phyloP scores from a whole-genome alignment of 2,797 vertebrate genomes.

The Telmatherina bonti region DNA sequence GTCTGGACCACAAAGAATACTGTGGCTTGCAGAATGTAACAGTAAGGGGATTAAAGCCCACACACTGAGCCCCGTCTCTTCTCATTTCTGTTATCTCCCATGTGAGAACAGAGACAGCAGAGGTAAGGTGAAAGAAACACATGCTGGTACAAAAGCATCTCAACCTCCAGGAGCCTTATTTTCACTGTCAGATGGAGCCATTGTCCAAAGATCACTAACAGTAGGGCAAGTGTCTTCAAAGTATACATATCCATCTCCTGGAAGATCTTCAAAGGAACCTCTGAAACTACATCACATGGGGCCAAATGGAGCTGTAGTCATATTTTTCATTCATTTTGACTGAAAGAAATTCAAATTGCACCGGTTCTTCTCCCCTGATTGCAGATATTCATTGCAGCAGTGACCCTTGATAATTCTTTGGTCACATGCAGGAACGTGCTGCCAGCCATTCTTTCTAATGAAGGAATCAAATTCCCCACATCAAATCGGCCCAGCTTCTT shows the following conservation, averaged over 20 bases:
- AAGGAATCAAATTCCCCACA: not conserved
- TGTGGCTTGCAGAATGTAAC: not conserved
- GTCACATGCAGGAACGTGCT: constrained; percentile 23
- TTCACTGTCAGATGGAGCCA: constrained; percentile 30
- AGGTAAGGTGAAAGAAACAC: constrained; percentile 26
- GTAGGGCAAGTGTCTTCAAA: not conserved
- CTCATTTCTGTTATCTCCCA: constrained; percentile 29
- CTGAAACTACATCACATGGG: constrained; percentile 6
- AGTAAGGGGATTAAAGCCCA: constrained; percentile 7
- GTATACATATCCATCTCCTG: not conserved
- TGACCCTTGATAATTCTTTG: constrained; percentile 23
- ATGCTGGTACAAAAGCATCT: constrained; percentile 41
- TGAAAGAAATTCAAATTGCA: constrained; percentile 15
- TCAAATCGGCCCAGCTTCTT: not conserved
- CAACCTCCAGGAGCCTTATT: constrained; percentile 35
- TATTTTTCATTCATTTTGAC: constrained; percentile 16
- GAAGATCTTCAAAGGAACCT: not conserved
- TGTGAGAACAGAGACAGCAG: constrained; percentile 20
- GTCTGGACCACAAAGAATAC: not conserved
- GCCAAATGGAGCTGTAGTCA: not conserved
- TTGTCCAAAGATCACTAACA: constrained; percentile 20
- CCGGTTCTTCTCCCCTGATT: not conserved
- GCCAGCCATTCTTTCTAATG: constrained; percentile 20
- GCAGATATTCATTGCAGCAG: constrained; percentile 12
- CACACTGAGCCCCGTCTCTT: constrained; percentile 2